Evolutionary conservation across 2,797 vertebrate species (phyloP).

Genomic region (Pseudochaenichthys georgianus): DNA sequence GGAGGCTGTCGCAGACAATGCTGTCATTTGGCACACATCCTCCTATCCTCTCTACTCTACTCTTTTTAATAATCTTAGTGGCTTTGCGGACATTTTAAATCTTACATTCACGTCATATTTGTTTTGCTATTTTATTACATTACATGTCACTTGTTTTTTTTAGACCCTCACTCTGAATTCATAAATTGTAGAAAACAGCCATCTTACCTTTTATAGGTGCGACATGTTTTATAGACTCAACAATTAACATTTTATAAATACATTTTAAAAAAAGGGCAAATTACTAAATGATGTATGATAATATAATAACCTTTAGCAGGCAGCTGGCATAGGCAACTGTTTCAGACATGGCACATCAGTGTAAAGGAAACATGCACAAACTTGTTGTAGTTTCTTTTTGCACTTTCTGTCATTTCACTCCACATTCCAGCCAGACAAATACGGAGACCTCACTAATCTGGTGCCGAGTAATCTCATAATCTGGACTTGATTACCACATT

Average conservation of each 20-base stretch:
- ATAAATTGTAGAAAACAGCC: background rate
- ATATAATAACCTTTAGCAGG: background rate
- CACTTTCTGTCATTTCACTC: conserved; percentile 25
- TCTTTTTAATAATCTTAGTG: conserved; percentile 1
- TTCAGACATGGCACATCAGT: background rate
- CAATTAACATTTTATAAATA: background rate
- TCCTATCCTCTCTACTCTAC: conserved; percentile 5
- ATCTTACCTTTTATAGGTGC: background rate
- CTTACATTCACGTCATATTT: background rate
- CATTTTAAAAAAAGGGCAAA: background rate
- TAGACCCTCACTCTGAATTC: background rate
- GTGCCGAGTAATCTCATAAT: conserved; percentile 70
- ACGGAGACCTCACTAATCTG: conserved; percentile 62
- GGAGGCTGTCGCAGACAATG: conserved; percentile 5
- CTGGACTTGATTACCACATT: conserved; percentile 53
- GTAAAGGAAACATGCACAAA: background rate
- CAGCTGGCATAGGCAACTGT: background rate
- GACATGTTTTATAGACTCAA: background rate
- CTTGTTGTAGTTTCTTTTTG: background rate
- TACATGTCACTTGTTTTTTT: background rate
- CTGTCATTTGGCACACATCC: conserved; percentile 18
- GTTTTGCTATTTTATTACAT: background rate
- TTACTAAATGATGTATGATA: background rate
- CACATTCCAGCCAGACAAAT: conserved; percentile 46
- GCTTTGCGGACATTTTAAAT: background rate